Evolutionary conservation across 2,797 vertebrate genomes (phyloP), one percentile per base, ranked within the genome.

Genomic region (Paguma larvata): DNA sequence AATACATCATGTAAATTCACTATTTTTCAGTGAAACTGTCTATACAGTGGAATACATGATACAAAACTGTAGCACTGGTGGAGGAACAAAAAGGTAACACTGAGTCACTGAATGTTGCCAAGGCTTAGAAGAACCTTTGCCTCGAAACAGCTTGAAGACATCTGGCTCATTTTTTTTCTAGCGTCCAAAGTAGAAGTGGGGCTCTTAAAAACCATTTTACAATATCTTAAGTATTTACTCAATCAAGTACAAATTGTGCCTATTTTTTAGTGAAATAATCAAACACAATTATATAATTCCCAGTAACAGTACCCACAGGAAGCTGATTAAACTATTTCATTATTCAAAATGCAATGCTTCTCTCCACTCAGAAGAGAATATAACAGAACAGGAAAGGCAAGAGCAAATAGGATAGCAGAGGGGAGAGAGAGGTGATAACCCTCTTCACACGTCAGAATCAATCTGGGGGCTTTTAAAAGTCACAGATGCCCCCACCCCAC

Each of bases 221-320:
- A 88, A 48, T 93, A 78, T 14, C 16, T 0, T 41, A 79, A 86
- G 48, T 78, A 86, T 92, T 92, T 89, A 86, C 38, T 86, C 41
- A 56, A 46, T 67, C 62, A 79, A 78, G 15, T 62, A 27, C 72
- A 30, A 88, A 38, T 68, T 59, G 12, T 73, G 32, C 16, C 84
- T 92, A 34, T n/a, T 56, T 92, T 97, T 94, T 51, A 79, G 83
- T 73, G 67, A 93, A 97, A 92, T 53, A 84, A 70, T 86, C 19
- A 96, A 95, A 94, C 41, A 85, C 21, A 75, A 51, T 88, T 51
- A 14, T 72, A 95, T 72, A 94, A 89, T 51, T 95, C 65, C 21
- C 27, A 91, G 32, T 62, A 85, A 94, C 12, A 53, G 4, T 65
- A 75, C 32, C 32, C 32, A 83, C 2, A 72, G 48, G 46, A 87